Conservation (phyloP, 2,888 invertebrate species). For the Lasioglossum marginatum region DNA sequence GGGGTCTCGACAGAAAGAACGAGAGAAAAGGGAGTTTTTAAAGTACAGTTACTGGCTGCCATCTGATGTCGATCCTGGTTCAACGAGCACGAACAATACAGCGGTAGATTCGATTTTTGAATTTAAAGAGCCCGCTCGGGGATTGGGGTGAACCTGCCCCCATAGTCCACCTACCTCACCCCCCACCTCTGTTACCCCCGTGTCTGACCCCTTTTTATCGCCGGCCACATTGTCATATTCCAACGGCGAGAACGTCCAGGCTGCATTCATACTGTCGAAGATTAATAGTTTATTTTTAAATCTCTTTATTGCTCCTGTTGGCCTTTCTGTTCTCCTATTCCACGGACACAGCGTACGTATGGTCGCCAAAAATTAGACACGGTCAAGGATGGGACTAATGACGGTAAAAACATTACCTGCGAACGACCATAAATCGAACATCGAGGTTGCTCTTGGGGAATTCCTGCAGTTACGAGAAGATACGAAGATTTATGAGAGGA, state of each 20-base stretch:
- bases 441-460: background rate
- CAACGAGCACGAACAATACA: constrained; percentile 79
- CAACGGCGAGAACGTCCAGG: constrained; percentile 68
- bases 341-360: background rate
- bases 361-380: background rate
- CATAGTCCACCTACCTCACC: constrained; percentile 25
- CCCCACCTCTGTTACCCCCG: constrained; percentile 35
- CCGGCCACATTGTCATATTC: constrained; percentile 76
- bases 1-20: constrained; percentile 22
- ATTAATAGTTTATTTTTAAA: constrained; percentile 13
- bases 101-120: constrained; percentile 82
- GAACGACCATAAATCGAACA: background rate
- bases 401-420: background rate
- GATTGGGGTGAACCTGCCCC: constrained; percentile 59
- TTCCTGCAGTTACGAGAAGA: background rate
- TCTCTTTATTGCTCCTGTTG: background rate
- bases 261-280: background rate
- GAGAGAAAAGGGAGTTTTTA: constrained; percentile 61
- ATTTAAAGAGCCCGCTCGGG: constrained; percentile 76
- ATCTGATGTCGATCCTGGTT: constrained; percentile 77
- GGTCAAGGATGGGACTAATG: background rate
- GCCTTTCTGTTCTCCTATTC: background rate
- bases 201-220: constrained; percentile 73
- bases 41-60: constrained; percentile 72
- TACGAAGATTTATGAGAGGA: background rate